These are phyloP conservation scores for Luffia ferchaultella DNA, from an alignment of 2,888 invertebrate genomes.

Conservation along the genomic window DNA sequence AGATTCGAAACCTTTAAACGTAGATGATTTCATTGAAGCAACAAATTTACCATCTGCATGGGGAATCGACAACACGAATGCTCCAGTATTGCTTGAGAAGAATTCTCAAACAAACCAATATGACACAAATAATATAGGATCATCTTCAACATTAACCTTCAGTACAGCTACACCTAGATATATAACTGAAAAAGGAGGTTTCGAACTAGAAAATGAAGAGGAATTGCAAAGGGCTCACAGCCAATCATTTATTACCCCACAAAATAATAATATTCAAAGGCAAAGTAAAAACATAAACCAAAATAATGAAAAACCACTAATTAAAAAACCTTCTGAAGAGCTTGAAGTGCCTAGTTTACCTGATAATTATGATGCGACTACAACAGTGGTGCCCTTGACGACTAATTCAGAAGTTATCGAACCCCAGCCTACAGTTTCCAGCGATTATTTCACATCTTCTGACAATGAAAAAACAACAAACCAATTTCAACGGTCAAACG, in stretches of 20 bases:
- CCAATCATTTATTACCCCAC: slow-evolving; percentile 71
- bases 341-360: slow-evolving; percentile 47
- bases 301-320: slow-evolving; percentile 20
- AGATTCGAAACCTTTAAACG: slow-evolving; percentile 51
- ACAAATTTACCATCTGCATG: slow-evolving; percentile 52
- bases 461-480: slow-evolving; percentile 47
- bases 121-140: slow-evolving; percentile 47
- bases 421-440: slow-evolving; percentile 24
- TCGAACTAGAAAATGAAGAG: slow-evolving; percentile 65
- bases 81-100: slow-evolving; percentile 31
- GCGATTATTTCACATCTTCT: slow-evolving; percentile 43
- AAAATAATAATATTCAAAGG: slow-evolving; percentile 47
- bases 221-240: slow-evolving; percentile 74
- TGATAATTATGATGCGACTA: slow-evolving; percentile 28
- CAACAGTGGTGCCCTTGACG: slow-evolving; percentile 28
- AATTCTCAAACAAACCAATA: slow-evolving; percentile 34
- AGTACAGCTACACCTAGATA: slow-evolving; percentile 34
- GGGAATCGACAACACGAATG: slow-evolving; percentile 37
- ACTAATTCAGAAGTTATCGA: slow-evolving; percentile 30
- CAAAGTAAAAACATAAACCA: slow-evolving; percentile 47
- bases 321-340: slow-evolving; percentile 44
- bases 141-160: slow-evolving; percentile 27
- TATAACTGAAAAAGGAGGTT: slow-evolving; percentile 46
- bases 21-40: slow-evolving; percentile 38
- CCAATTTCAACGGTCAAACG: slow-evolving; percentile 57